A percentile compares a stretch with the other conserved stretches of the same genome.
Evolutionary conservation across 92 coral and sea anemone genomes (phyloP).

Genomic region (Bergia puertoricense): DNA sequence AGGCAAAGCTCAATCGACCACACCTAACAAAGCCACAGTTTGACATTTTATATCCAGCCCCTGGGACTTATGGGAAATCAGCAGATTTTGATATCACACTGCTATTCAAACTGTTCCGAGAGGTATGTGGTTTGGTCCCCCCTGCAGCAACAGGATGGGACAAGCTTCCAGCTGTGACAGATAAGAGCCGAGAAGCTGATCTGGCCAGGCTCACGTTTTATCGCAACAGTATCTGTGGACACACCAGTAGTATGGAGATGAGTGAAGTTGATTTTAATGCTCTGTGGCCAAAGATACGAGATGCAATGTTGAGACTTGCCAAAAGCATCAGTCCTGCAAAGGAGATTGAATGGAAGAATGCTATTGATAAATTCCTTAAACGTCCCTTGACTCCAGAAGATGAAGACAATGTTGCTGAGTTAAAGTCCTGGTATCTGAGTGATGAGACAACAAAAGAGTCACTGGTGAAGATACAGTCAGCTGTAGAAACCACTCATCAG

Average conservation of each 20-base stretch:
- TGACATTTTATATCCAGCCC: slow-evolving; percentile 45
- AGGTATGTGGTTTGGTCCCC: slow-evolving; percentile 38
- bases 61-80: slow-evolving; percentile 17
- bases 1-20: slow-evolving; percentile 23
- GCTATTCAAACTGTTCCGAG: no score
- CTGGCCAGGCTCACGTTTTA: slow-evolving; percentile 47
- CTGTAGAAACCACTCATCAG: background rate
- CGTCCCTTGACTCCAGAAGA: slow-evolving; percentile 52
- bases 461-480: slow-evolving; percentile 17
- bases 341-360: slow-evolving; percentile 46
- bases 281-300: slow-evolving; percentile 52
- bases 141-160: slow-evolving; percentile 46
- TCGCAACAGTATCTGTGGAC: slow-evolving; percentile 60
- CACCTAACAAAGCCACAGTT: slow-evolving; percentile 24
- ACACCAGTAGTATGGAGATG: slow-evolving; percentile 53
- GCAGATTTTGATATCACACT: slow-evolving; percentile 16
- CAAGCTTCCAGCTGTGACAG: slow-evolving; percentile 32
- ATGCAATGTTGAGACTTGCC: slow-evolving; percentile 57
- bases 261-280: slow-evolving; percentile 34
- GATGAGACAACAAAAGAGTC: slow-evolving; percentile 48
- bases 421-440: slow-evolving; percentile 53
- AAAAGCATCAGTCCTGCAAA: slow-evolving; percentile 18
- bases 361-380: slow-evolving; percentile 28
- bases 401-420: slow-evolving; percentile 42
- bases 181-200: slow-evolving; percentile 48